Evolutionary conservation across 1,140 invertebrate species (phyloP).

Genomic region (Gryllus bimaculatus): DNA sequence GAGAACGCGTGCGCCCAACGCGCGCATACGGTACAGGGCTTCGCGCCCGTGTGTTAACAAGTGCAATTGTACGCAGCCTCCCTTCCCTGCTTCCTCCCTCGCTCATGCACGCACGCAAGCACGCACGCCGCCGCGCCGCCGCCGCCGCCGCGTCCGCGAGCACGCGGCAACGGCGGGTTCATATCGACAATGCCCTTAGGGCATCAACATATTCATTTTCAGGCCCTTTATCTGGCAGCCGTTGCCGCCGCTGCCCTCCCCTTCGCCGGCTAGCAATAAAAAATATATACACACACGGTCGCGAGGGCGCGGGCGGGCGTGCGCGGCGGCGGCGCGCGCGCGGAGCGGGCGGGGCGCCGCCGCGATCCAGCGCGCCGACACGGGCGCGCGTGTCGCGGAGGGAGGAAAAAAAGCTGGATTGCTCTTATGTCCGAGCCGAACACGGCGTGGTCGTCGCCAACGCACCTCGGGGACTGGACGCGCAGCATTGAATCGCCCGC

Average conservation of each 20-base stretch:
- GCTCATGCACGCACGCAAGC: background rate
- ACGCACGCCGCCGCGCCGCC: background rate
- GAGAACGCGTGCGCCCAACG: no score
- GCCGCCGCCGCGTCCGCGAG: background rate
- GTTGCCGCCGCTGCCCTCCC: background rate
- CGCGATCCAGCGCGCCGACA: background rate
- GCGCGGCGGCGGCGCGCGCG: no score
- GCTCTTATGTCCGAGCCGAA: background rate
- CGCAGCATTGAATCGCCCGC: constrained; percentile 31
- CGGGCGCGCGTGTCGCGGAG: background rate
- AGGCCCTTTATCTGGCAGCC: background rate
- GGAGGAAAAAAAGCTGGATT: background rate
- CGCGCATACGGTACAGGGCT: background rate
- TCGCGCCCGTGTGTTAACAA: background rate
- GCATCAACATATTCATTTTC: constrained; percentile 5
- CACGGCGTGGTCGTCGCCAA: constrained; percentile 27
- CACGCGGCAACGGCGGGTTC: background rate
- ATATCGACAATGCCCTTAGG: constrained; percentile 3
- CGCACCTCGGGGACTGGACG: constrained; percentile 24
- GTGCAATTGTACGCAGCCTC: background rate
- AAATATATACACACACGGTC: background rate
- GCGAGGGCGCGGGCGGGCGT: no score
- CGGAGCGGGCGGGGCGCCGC: no score
- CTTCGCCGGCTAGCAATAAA: background rate
- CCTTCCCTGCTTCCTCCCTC: background rate